Evolutionary conservation across 2,888 invertebrate species (phyloP), one percentile per base, ranked within the genome.

Genomic region (Synanthedon myopaeformis): DNA sequence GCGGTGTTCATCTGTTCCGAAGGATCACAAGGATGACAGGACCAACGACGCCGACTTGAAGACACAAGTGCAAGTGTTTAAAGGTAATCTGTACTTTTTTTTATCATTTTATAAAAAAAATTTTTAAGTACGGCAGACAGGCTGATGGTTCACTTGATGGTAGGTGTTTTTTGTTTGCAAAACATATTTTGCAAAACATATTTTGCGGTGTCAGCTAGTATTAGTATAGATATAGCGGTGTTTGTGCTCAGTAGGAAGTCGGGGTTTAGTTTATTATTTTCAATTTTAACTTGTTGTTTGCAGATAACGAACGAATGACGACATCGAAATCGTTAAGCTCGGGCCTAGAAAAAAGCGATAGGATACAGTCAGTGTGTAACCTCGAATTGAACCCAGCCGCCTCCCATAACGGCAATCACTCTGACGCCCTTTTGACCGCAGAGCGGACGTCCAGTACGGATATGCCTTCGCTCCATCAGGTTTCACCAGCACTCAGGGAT

Each of bases 1-100:
- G 3, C 74, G 86, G 0, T 63, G 79, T 3, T 66, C 80, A 0
- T 79, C 82, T 0, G 53, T 86, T 54, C 88, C 87, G 5, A 82
- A 82, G 56, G 86, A 85, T 63, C 79, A 77, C 59, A 80, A 75
- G 56, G 76, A 76, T 58, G 74, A 73, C 48, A 54, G 54, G 53
- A 49, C 45, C 45, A 49, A 48, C 45, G 60, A 60, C 54, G 13
- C 52, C 50, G 50, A 55, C 55, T 8, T 11, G 52, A 42, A 19
- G 2, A 51, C 11, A 48, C 28, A 42, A 50, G 56, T 8, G 53
- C 19, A 45, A 52, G 55, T 13, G 53, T 51, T 60, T 5, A 64
- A 63, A 62, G 69, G 70, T 72, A 62, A 3, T 4, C 1, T 19
- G 19, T 19, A 19, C 19, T n/a, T n/a, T n/a, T n/a, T n/a, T n/a